Evolutionary conservation across 2,888 invertebrate genomes (phyloP), one percentile per base, ranked within the genome.

Genomic region (Byasa hedistus): DNA sequence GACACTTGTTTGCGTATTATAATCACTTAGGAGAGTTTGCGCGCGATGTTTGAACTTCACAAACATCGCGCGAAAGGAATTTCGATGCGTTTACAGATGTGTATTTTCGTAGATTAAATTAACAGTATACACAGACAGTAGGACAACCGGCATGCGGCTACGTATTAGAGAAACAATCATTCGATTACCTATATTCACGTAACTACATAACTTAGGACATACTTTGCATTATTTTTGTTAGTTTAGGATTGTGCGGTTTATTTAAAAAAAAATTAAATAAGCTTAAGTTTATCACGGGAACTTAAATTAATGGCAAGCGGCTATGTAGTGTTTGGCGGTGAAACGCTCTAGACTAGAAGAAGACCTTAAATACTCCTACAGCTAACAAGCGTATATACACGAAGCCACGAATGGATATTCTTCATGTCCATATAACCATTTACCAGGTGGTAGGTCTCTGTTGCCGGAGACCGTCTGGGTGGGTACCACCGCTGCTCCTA

Each of bases 1-100:
- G 58, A 69, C 59, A 69, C 71, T 66, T 76, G 76, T 77, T 75
- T 75, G 72, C 71, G 68, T 76, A 75, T 76, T 74, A 73, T 71
- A 75, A 75, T 75, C 72, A 72, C 71, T 69, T 69, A 73, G 71
- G 74, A 72, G 72, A 74, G 75, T 75, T 72, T 69, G 70, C 65
- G 67, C 65, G 72, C 69, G 39, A 69, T 72, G 73, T 75, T 74
- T 73, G 71, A 72, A 72, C 72, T 68, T 73, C 71, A 66, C 64
- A 69, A 70, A 70, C 69, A 70, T 68, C 36, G 65, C 59, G 63
- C 64, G 59, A 57, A 66, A 65, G 64, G 69, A 67, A 68, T 69
- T 69, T 70, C 64, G 68, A 69, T 69, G 62, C 66, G 63, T 69
- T 66, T 66, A 61, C 66, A 56, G 48, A 68, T 65, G 70, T 69